Evolutionary conservation across 1,140 invertebrate genomes (phyloP).

Genomic region (Papilio helenus): DNA sequence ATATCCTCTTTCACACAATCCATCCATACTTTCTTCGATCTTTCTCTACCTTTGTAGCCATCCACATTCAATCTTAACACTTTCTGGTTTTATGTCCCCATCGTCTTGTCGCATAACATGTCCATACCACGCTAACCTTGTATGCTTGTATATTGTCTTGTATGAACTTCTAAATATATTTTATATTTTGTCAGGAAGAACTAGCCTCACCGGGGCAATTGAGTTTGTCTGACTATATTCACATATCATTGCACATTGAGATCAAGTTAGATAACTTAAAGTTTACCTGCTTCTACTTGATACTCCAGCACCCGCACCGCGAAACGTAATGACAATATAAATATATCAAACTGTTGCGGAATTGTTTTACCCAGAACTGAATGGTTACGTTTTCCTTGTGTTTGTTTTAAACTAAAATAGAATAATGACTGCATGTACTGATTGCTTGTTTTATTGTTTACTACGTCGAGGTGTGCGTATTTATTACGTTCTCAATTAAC

Average conservation of each 20-base stretch:
- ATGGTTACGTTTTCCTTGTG: constrained; percentile 27
- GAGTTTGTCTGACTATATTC: neutral
- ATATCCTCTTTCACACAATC: too few relatives aligned
- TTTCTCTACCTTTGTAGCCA: too few relatives aligned
- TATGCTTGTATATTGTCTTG: too few relatives aligned
- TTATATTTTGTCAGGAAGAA: too few relatives aligned
- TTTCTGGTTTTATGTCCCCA: too few relatives aligned
- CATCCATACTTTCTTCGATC: too few relatives aligned
- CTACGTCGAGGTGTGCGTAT: neutral
- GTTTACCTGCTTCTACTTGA: constrained; percentile 5
- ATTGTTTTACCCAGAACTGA: neutral
- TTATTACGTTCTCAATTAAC: neutral
- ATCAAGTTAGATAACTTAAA: constrained; percentile 6
- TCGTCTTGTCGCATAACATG: too few relatives aligned
- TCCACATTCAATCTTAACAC: too few relatives aligned
- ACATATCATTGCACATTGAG: constrained; percentile 1
- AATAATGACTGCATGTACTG: constrained; percentile 10
- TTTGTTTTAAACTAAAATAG: constrained; percentile 34
- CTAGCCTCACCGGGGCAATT: too few relatives aligned
- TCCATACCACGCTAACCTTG: too few relatives aligned
- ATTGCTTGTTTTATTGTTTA: constrained; percentile 17
- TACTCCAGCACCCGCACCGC: neutral
- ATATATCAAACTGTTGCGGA: neutral
- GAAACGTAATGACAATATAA: neutral
- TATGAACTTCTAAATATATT: too few relatives aligned